phyloP scores from a whole-genome alignment of 1,140 invertebrate genomes.

The Dinoponera quadriceps region DNA sequence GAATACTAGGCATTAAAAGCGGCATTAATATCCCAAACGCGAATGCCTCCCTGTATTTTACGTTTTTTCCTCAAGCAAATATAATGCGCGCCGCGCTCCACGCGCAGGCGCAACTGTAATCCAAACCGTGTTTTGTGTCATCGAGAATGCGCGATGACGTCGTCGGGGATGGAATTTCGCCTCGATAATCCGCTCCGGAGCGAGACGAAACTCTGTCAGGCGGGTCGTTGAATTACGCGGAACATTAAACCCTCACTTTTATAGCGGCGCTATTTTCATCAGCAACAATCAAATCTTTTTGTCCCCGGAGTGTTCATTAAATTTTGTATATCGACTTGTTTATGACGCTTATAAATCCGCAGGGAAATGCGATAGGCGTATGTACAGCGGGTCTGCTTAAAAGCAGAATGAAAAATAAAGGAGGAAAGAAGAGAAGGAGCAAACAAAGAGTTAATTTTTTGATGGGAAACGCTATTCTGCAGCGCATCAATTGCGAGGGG shows the following conservation, averaged over 20 bases:
- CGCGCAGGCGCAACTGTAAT: constrained; percentile 22
- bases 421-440: too few species aligned
- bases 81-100: constrained; percentile 17
- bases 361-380: neutral
- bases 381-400: too few species aligned
- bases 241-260: constrained; percentile 40
- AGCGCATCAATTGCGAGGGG: too few species aligned
- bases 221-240: constrained; percentile 9
- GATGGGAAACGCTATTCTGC: too few species aligned
- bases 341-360: neutral
- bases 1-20: constrained; percentile 15
- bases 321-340: neutral
- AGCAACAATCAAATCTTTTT: constrained; percentile 22
- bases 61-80: neutral
- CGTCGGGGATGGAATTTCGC: constrained; percentile 22
- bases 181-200: neutral
- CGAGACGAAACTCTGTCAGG: constrained; percentile 12
- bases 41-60: neutral
- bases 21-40: constrained; percentile 26
- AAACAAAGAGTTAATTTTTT: too few species aligned
- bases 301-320: constrained; percentile 1
- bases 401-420: neutral
- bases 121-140: constrained; percentile 32
- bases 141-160: constrained; percentile 35
- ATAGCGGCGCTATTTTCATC: neutral